Conservation (phyloP, 2,888 invertebrate species). For the Antheraea assamensis region DNA sequence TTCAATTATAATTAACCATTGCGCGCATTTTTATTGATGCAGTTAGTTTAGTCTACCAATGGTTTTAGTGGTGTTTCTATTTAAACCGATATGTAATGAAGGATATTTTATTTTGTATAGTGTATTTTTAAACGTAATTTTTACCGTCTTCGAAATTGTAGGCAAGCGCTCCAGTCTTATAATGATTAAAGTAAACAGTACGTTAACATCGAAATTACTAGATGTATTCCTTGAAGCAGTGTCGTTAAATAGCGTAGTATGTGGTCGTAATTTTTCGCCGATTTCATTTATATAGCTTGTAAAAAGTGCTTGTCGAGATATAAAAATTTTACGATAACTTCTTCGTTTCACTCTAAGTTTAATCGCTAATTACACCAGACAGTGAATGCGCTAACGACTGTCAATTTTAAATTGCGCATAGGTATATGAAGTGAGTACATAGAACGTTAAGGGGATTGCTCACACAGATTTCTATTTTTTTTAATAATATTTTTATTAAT, state of each 20-base stretch:
- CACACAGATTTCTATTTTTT: too few species aligned
- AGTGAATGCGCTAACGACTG: too few species aligned
- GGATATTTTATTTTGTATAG: neutral
- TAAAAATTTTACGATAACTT: neutral
- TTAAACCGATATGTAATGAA: neutral
- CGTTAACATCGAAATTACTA: constrained; percentile 35
- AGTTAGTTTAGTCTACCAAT: too few species aligned
- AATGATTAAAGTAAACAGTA: constrained; percentile 18
- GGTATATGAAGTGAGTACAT: too few species aligned
- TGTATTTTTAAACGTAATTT: neutral
- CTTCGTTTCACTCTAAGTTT: neutral
- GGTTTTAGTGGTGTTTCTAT: neutral
- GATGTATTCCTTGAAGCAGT: constrained; percentile 44
- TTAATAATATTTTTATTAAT: too few species aligned
- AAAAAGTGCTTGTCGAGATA: constrained; percentile 24
- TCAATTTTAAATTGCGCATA: too few species aligned
- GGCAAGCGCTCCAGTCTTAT: neutral
- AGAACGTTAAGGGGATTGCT: too few species aligned
- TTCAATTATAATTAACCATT: too few species aligned
- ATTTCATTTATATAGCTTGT: constrained; percentile 59
- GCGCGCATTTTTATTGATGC: too few species aligned
- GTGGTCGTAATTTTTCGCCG: constrained; percentile 67
- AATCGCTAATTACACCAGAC: neutral
- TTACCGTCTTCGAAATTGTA: neutral
- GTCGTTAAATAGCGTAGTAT: constrained; percentile 59